Evolutionary conservation across 2,113 vertebrate species (phyloP), one percentile per base, ranked within the genome.

Genomic region (Typhlomys cinereus): DNA sequence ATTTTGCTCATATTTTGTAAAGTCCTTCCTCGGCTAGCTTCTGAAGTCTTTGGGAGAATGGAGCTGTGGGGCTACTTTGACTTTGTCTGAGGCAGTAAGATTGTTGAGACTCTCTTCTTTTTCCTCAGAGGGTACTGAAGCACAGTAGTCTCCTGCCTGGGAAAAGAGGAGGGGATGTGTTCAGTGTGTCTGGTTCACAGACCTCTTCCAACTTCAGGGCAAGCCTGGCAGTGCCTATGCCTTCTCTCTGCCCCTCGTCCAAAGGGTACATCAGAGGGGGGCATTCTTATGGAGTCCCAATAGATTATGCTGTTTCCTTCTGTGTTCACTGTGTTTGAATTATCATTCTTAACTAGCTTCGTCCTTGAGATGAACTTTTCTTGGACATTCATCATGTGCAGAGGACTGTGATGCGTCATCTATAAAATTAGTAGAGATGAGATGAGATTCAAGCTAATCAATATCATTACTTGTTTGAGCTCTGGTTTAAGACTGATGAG

Each of bases 401-500:
- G 57, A 78, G 23, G 54, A 5, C 57, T 73, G 2, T 29, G 69
- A 46, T 70, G 61, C n/a, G 34, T 91, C 8, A 41, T 82, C 85
- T 92, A 50, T 61, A 91, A 62, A 88, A 62, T 80, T 54, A 74
- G 5, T 90, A 67, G 62, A 20, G 34, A 48, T 66, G 44, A 20
- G 34, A 48, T 66, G 44, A 81, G 89, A 57, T 88, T 94, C 25
- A 93, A 64, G 21, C 10, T 69, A 64, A 36, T 75, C 7, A 20
- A 2, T 81, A 64, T 81, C 31, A 46, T 76, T 93, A 44, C 25
- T 89, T 93, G 21, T 74, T 74, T 69, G 52, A 85, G 57, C 31
- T 76, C 34, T 88, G 25, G 2, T 62, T 80, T 90, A 50, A 73
- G 44, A 86, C 82, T 57, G 46, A 78, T 84, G 41, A 92, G 41